phyloP scores from a whole-genome alignment of 1,140 invertebrate species.

The Lordiphosa collinella region DNA sequence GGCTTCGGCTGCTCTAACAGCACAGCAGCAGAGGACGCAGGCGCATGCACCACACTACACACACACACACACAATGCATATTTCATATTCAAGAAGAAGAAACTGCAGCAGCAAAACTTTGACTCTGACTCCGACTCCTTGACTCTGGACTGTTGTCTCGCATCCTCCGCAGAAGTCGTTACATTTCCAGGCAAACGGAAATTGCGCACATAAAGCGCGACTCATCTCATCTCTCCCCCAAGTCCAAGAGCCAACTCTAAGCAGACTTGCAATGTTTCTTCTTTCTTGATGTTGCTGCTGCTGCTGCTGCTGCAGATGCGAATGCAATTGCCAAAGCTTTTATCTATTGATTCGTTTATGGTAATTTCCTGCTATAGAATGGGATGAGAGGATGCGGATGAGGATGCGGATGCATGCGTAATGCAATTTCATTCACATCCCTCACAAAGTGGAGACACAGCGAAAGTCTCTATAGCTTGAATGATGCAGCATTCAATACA shows the following conservation, averaged over 20 bases:
- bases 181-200: slow-evolving; percentile 69
- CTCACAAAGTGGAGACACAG: neutral
- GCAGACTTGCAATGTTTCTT: neutral
- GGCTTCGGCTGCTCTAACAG: slow-evolving; percentile 18
- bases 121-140: too few species aligned
- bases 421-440: slow-evolving; percentile 4
- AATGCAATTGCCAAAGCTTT: slow-evolving; percentile 68
- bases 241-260: slow-evolving; percentile 9
- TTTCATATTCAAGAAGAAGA: slow-evolving; percentile 12
- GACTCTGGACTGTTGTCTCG: slow-evolving; percentile 35
- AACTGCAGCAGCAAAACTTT: slow-evolving; percentile 10
- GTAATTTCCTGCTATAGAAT: slow-evolving; percentile 53
- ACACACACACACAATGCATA: slow-evolving; percentile 7
- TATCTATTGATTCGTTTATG: slow-evolving; percentile 71
- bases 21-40: slow-evolving; percentile 27
- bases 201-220: slow-evolving; percentile 60
- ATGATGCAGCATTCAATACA: neutral
- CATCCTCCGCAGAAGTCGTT: slow-evolving; percentile 67
- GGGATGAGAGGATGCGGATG: neutral
- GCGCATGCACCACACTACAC: slow-evolving; percentile 24
- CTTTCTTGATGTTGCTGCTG: neutral
- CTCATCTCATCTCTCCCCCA: slow-evolving; percentile 15
- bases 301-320: slow-evolving; percentile 8
- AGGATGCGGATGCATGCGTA: neutral
- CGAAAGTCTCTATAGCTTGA: neutral